These are phyloP conservation scores for Achroia grisella DNA, from an alignment of 1,140 invertebrate species.

Conservation along the genomic window DNA sequence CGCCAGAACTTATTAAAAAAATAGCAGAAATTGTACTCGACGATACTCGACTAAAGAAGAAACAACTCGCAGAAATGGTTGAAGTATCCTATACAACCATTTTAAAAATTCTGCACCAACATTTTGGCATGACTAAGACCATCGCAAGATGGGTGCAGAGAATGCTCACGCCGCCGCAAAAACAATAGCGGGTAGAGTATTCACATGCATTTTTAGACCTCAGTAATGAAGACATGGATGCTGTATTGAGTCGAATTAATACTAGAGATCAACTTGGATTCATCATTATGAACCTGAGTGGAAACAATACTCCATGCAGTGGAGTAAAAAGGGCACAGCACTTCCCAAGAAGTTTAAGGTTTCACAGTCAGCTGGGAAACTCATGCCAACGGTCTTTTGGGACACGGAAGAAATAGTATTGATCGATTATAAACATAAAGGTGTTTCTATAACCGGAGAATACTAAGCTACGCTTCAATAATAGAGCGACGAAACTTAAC, in stretches of 20 bases:
- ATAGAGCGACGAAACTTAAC: too few species aligned
- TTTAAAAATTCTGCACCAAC: slow-evolving; percentile 12
- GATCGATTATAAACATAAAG: too few species aligned
- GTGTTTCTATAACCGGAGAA: too few species aligned
- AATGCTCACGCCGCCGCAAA: slow-evolving; percentile 34
- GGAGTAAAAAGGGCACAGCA: slow-evolving; percentile 12
- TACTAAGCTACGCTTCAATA: too few species aligned
- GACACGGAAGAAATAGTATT: too few species aligned
- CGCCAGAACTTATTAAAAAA: too few species aligned
- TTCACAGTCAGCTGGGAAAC: slow-evolving; percentile 9
- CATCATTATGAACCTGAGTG: slow-evolving; percentile 27
- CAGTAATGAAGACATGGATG: slow-evolving; percentile 24
- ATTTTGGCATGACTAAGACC: slow-evolving; percentile 31
- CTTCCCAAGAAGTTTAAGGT: slow-evolving; percentile 36
- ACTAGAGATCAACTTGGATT: slow-evolving; percentile 15
- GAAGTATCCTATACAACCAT: too few species aligned
- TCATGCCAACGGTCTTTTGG: too few species aligned
- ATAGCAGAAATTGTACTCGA: too few species aligned
- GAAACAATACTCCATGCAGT: slow-evolving; percentile 36
- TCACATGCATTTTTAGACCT: slow-evolving; percentile 16
- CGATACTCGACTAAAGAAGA: too few species aligned
- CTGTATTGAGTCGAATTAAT: slow-evolving; percentile 29
- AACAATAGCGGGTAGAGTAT: slow-evolving; percentile 15
- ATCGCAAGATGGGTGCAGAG: slow-evolving; percentile 34
- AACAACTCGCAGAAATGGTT: too few species aligned